Base-by-base conservation (phyloP, 2,888 invertebrate genomes). In the Aphodius sticticus region DNA sequence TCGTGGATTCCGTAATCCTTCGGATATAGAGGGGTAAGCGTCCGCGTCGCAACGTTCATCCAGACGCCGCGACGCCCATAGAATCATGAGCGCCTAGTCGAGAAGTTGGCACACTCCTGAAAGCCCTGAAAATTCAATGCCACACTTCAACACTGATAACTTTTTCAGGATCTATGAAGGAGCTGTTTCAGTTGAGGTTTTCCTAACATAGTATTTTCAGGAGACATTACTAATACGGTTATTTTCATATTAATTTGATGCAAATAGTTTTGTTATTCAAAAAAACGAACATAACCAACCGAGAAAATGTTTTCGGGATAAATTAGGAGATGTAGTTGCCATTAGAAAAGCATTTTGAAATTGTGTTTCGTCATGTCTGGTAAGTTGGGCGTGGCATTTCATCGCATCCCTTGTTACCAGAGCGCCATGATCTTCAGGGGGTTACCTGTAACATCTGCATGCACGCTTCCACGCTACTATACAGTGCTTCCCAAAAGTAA, bases 371-470 rank as follows among this genome's bases (percentile, higher is more conserved):
- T 71, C 16, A 71, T 71, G 69, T 26, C 16, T 15, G 15, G 35
- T 16, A 71, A 14, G 16, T 15, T 74, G 74, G 74, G 74, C 74
- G 74, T 74, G 74, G 74, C 74, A 74, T 74, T 74, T 74, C 12
- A 6, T 7, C 37, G 36, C 74, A 74, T 74, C 74, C 74, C 74
- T 74, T 37, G 35, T 26, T 74, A 74, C 74, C 74, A 74, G 74
- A 74, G 74, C 9, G 35, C n/a, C 74, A 74, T 35, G 37, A 74
- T 74, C 35, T 35, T 35, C 35, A 74, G 74, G 37, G 74, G 74
- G 36, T 26, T 74, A 36, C 74, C 14, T 36, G 72, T 14, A 72
- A 14, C 35, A 26, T 72, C 36, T 26, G 37, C 4, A 26, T n/a
- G 35, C 6, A 26, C n/a, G 6, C 37, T 74, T 35, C 2, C n/a